phyloP scores from a whole-genome alignment of 35 echinoderm and acorn worm species.

The Apostichopus californicus region DNA sequence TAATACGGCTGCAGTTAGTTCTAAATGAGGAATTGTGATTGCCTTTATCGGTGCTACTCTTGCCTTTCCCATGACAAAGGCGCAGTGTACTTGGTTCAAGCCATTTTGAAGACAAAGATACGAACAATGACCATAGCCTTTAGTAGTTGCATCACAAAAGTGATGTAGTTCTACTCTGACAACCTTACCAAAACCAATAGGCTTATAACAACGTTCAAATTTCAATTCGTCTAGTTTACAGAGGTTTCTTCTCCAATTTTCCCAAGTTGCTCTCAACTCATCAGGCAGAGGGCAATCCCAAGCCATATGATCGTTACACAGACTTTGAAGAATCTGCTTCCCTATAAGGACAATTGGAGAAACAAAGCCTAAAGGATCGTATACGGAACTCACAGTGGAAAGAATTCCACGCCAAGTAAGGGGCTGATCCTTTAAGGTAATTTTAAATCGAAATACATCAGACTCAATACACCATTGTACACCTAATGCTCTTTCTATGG shows the following conservation, averaged over 20 bases:
- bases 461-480: slow-evolving; percentile 58
- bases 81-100: not conserved
- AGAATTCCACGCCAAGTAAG: slow-evolving; percentile 58
- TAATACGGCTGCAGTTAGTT: slow-evolving; percentile 53
- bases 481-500: slow-evolving; percentile 55
- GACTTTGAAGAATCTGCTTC: slow-evolving; percentile 66
- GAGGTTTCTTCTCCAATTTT: slow-evolving; percentile 52
- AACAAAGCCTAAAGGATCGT: slow-evolving; percentile 73
- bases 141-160: slow-evolving; percentile 65
- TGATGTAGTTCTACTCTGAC: slow-evolving; percentile 44
- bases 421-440: slow-evolving; percentile 44
- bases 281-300: slow-evolving; percentile 72
- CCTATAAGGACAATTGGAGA: slow-evolving; percentile 62
- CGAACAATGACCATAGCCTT: slow-evolving; percentile 59
- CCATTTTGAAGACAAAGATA: slow-evolving; percentile 38
- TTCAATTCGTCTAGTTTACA: slow-evolving; percentile 16
- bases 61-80: slow-evolving; percentile 40
- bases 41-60: slow-evolving; percentile 37
- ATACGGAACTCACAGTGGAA: slow-evolving; percentile 55
- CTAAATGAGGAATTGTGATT: slow-evolving; percentile 47
- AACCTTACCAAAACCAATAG: not conserved
- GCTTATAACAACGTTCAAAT: slow-evolving; percentile 41
- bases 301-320: slow-evolving; percentile 50
- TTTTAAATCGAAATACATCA: slow-evolving; percentile 49
- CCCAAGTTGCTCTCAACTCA: not conserved